These are phyloP conservation scores for Elaphurus davidianus DNA, from an alignment of 2,113 vertebrate species.

Conservation along the genomic window DNA sequence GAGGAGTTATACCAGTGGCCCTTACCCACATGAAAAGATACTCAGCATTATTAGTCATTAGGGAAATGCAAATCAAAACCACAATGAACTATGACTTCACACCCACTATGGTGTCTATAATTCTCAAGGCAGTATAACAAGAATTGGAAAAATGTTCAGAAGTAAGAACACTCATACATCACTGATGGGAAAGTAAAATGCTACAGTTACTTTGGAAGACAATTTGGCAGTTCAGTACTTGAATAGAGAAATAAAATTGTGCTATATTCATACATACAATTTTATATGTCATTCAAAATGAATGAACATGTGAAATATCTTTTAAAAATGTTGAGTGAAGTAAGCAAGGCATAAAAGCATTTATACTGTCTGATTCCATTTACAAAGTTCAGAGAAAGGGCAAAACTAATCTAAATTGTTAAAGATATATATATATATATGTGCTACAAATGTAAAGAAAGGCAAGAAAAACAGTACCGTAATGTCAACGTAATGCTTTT, in stretches of 20 bases:
- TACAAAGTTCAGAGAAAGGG: not conserved
- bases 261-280: not conserved
- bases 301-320: not conserved
- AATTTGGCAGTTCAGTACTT: not conserved
- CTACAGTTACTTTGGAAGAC: not conserved
- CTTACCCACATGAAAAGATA: not conserved
- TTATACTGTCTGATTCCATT: not conserved
- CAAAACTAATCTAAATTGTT: not conserved
- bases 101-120: not conserved
- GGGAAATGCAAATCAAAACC: not conserved
- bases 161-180: not conserved
- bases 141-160: not conserved
- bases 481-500: not conserved
- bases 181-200: not conserved
- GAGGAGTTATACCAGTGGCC: not conserved
- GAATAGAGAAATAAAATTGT: not conserved
- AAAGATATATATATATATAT: not conserved
- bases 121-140: not conserved
- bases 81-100: not conserved
- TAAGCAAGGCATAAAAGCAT: not conserved
- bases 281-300: not conserved
- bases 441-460: not conserved
- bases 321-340: not conserved
- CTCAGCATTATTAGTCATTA: not conserved
- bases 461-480: not conserved